A percentile compares a stretch with the other conserved stretches of the same genome.
phyloP scores from a whole-genome alignment of 1,140 invertebrate genomes.

The Drosophila pectinifera region DNA sequence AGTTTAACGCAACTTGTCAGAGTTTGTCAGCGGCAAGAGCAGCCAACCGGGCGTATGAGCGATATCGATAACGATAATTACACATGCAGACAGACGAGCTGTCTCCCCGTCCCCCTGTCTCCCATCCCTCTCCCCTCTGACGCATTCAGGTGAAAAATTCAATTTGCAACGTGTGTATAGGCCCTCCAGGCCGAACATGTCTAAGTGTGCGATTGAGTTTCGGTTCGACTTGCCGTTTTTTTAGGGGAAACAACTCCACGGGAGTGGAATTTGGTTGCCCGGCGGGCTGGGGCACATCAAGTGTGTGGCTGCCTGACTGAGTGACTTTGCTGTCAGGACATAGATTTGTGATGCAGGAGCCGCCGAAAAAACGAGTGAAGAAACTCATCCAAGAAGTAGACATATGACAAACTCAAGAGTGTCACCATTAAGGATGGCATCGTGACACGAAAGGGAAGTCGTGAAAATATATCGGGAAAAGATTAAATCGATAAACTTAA shows the following conservation, averaged over 20 bases:
- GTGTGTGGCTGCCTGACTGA: slow-evolving; percentile 77
- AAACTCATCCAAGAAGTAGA: slow-evolving; percentile 32
- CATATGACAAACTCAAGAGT: slow-evolving; percentile 69
- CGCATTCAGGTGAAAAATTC: slow-evolving; percentile 79
- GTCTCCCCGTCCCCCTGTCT: background rate
- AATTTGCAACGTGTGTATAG: slow-evolving; percentile 66
- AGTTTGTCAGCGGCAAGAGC: slow-evolving; percentile 46
- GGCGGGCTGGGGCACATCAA: slow-evolving; percentile 37
- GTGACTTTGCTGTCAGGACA: slow-evolving; percentile 74
- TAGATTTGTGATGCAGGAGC: slow-evolving; percentile 58
- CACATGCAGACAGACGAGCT: slow-evolving; percentile 57
- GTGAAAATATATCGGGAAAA: background rate
- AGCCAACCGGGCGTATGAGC: slow-evolving; percentile 72
- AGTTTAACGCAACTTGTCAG: slow-evolving; percentile 56
- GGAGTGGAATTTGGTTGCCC: background rate
- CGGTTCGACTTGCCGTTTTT: slow-evolving; percentile 1
- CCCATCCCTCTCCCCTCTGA: background rate
- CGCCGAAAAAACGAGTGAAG: slow-evolving; percentile 28
- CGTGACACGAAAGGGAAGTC: background rate
- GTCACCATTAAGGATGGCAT: slow-evolving; percentile 31
- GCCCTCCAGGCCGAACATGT: slow-evolving; percentile 46
- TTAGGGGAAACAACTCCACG: slow-evolving; percentile 1
- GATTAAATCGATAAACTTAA: too few relatives aligned
- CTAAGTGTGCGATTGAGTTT: slow-evolving; percentile 62
- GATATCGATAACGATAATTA: slow-evolving; percentile 82